These are phyloP conservation scores for Polia nebulosa DNA, from an alignment of 2,888 invertebrate genomes.

Conservation along the genomic window DNA sequence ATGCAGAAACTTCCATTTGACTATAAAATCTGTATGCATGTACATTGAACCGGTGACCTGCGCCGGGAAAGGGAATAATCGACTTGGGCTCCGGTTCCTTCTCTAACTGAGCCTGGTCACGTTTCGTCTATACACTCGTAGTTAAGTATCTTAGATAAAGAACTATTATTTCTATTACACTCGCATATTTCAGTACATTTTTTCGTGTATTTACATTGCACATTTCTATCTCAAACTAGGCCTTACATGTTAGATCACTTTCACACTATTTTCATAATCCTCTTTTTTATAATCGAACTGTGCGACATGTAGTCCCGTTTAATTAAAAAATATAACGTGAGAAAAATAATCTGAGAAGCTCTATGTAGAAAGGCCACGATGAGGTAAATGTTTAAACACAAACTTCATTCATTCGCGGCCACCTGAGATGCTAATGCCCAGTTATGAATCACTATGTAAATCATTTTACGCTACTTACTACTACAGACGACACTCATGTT, in stretches of 20 bases:
- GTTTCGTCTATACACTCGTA: conserved; percentile 38
- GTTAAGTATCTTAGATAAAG: conserved; percentile 11
- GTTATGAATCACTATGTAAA: conserved; percentile 81
- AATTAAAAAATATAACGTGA: background rate
- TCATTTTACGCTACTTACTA: conserved; percentile 72
- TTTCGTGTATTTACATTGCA: background rate
- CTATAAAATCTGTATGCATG: conserved; percentile 40
- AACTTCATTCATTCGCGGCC: conserved; percentile 78
- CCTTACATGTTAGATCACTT: conserved; percentile 12
- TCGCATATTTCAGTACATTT: background rate
- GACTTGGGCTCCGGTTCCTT: conserved; percentile 54
- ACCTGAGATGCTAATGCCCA: conserved; percentile 52
- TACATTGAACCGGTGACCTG: conserved; percentile 59
- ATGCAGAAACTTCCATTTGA: conserved; percentile 53
- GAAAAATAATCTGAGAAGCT: background rate
- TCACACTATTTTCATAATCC: conserved; percentile 22
- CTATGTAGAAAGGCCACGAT: conserved; percentile 71
- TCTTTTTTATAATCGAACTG: conserved; percentile 17
- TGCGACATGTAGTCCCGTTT: conserved; percentile 12
- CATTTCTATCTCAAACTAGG: conserved; percentile 17
- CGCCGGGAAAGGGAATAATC: conserved; percentile 64
- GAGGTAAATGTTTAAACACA: conserved; percentile 74
- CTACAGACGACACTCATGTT: conserved; percentile 67
- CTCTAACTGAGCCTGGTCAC: conserved; percentile 58
- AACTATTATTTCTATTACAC: background rate